These are phyloP conservation scores for Helarctos malayanus DNA, from an alignment of 2,797 vertebrate species.

Conservation along the genomic window DNA sequence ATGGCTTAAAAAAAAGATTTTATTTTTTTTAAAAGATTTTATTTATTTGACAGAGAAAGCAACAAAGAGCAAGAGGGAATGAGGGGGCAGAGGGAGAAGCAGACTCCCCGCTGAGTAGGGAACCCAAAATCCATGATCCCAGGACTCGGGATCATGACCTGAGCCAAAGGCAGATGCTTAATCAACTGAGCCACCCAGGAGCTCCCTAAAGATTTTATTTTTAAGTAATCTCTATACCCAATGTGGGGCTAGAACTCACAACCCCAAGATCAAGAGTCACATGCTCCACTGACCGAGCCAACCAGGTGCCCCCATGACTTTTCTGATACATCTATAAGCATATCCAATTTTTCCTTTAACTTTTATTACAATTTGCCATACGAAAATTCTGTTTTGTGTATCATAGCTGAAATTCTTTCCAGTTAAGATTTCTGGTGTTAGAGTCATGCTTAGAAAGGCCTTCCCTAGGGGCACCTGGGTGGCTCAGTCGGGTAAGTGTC, in stretches of 20 bases:
- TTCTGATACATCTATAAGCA: neutral
- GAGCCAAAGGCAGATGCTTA: neutral
- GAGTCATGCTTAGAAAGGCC: neutral
- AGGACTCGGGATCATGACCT: neutral
- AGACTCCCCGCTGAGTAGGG: neutral
- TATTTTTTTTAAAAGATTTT: neutral
- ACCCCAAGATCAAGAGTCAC: neutral
- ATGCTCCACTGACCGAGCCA: neutral
- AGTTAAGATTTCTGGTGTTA: neutral
- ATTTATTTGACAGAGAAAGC: neutral
- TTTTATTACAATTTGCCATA: neutral
- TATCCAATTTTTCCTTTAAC: conserved; percentile 3
- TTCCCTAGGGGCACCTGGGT: neutral
- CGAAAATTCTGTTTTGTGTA: neutral
- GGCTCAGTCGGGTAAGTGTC: too few relatives aligned
- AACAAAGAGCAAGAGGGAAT: neutral
- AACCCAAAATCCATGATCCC: neutral
- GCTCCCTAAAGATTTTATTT: neutral
- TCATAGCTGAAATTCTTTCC: neutral
- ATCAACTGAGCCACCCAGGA: neutral
- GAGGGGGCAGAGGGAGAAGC: neutral
- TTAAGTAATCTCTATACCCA: neutral
- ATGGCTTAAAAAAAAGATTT: neutral
- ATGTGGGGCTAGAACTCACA: neutral
- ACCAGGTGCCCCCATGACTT: neutral